Base-by-base conservation (phyloP, 2,888 invertebrate species). In the Rapana venosa region DNA sequence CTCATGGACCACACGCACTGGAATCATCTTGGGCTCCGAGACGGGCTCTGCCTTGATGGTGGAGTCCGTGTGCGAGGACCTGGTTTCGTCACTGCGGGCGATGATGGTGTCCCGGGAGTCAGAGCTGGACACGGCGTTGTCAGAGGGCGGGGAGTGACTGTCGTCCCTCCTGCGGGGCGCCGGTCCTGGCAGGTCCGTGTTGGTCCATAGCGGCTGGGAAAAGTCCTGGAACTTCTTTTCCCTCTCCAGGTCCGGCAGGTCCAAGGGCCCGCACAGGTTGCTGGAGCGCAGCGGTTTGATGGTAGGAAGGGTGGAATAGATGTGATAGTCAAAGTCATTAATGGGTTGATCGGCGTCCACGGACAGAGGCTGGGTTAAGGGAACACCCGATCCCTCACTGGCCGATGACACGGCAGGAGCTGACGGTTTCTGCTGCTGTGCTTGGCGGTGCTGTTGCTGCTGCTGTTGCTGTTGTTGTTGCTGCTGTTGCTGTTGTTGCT, bases 241-340 rank as follows among this genome's bases (percentile, higher is more conserved):
- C 47, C 90, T 89, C 85, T 92, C 92, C n/a, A 92, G 87, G 8
- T 92, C 92, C 15, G 90, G 79, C 22, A 88, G 89, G 22, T 89
- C 90, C 85, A 90, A 81, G 30, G 90, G 83, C 58, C 56, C 61
- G 22, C 56, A n/a, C 13, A 36, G 87, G 83, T 87, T 70, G 47
- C 47, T 61, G 88, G 86, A 66, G 87, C 90, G 79, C 15, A 93
- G 90, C 47, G 93, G 93, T 87, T 92, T 93, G 32, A 93, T 93
- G 74, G 92, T 92, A 20, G 93, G 93, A 17, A 93, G 90, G 36
- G 93, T 92, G 79, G 92, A 92, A 91, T 92, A 93, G 61, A 88
- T 88, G 70, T 91, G 92, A 74, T 90, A 91, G 86, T 92, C 93
- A 90, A 90, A 91, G 77, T 90, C 89, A 30, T 74, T 89, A 77